Base-by-base conservation (phyloP, 2,113 vertebrate genomes). In the Leucopternis melanops region DNA sequence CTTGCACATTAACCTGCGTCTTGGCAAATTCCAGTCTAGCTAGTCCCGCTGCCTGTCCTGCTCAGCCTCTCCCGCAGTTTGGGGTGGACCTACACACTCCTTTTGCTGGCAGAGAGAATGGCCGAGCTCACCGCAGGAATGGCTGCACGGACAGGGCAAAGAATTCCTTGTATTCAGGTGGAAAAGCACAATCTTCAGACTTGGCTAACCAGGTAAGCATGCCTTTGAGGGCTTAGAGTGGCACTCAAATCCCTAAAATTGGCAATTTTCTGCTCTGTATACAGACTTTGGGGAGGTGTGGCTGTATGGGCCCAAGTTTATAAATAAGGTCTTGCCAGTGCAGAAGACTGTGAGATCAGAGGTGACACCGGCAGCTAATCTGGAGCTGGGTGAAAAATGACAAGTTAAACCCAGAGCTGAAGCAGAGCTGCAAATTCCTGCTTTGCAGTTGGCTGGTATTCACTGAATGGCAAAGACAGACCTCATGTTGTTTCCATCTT, bases 111-210 rank as follows among this genome's bases (percentile, higher is more conserved):
- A 38, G 55, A 19, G 36, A 36, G 22, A 36, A 19, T 0, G 0
- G 47, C 74, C 0, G 0, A 73, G 55, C 67, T 93, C 67, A 34
- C 81, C 4, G 0, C 69, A 29, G 82, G 71, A 80, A 54, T 0
- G 2, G 52, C 58, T 81, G 63, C 57, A 13, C 0, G 0, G 40
- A 2, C 47, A 34, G 34, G 50, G 42, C 45, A 45, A 42, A 74
- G 23, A 11, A 2, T 15, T 73, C 36, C 57, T 54, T 27, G 32
- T 38, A 9, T 75, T 94, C 47, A 65, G 49, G 26, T 62, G 85
- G 93, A 83, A 93, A 92, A 96, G 55, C 52, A 73, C n/a, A 74
- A 29, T 88, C 95, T 96, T 84, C 80, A 92, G 82, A 59, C 75
- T 49, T 71, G 63, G 45, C 67, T 93, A 7, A 1, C 75, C 42